phyloP scores from a whole-genome alignment of 2,888 invertebrate genomes.

The Arrhopalites spinosus region DNA sequence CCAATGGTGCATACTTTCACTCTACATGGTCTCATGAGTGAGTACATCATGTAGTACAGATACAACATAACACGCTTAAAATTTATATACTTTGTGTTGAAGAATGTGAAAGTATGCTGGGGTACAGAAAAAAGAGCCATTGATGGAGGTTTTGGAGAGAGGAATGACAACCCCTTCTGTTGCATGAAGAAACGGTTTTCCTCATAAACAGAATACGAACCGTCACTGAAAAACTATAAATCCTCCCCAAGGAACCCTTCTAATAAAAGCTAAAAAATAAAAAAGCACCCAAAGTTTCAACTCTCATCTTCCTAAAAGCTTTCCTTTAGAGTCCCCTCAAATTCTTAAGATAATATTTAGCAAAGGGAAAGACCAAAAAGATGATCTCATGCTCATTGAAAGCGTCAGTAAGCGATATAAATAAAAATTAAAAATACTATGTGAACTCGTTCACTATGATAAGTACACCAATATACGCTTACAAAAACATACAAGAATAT shows the following conservation, averaged over 20 bases:
- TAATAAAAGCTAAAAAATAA: conserved; percentile 4
- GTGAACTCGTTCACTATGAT: no score
- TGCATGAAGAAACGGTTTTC: neutral
- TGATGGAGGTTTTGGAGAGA: no score
- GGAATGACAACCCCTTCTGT: no score
- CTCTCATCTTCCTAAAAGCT: neutral
- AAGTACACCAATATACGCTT: neutral
- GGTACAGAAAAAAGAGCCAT: no score
- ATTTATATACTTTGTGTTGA: no score
- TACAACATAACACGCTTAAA: no score
- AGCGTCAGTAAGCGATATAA: neutral
- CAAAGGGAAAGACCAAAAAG: neutral
- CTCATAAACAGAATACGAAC: neutral
- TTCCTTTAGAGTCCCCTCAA: neutral
- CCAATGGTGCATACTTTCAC: no score
- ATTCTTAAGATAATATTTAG: conserved; percentile 32
- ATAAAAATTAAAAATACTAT: neutral
- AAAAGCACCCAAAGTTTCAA: neutral
- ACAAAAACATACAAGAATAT: neutral
- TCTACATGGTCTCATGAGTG: no score
- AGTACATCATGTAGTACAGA: no score
- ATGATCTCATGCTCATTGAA: neutral
- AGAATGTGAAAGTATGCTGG: no score
- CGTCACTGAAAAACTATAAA: conserved; percentile 9
- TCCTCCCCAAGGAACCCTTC: neutral